Conservation (phyloP, 2,888 invertebrate genomes). For the Drosophila greeni region DNA sequence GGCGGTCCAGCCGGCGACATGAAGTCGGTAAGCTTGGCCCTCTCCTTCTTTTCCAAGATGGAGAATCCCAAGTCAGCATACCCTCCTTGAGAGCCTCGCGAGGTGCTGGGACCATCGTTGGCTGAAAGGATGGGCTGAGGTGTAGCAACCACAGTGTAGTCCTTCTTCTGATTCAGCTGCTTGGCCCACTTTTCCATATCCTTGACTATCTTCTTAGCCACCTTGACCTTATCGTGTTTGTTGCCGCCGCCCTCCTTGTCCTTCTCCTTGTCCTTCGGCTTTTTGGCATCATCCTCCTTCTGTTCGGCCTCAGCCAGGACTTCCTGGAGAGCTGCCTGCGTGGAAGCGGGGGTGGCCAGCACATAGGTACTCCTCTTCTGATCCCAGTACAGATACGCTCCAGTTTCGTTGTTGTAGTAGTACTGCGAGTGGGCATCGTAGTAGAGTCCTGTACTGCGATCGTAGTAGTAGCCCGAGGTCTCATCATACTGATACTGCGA, state of each 20-base stretch:
- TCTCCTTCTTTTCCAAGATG: conserved; percentile 88
- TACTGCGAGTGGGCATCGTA: conserved; percentile 98
- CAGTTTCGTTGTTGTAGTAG: conserved; percentile 94
- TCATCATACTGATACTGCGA: conserved; percentile 96
- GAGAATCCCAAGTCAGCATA: conserved; percentile 96
- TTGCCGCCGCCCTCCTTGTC: conserved; percentile 71
- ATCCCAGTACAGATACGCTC: conserved; percentile 98
- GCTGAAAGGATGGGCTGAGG: conserved; percentile 72
- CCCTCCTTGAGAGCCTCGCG: conserved; percentile 78
- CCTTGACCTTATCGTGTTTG: conserved; percentile 96
- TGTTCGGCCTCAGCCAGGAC: conserved; percentile 52
- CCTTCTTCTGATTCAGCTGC: conserved; percentile 96
- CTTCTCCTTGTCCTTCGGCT: conserved; percentile 82
- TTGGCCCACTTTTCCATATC: conserved; percentile 94
- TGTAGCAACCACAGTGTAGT: conserved; percentile 79
- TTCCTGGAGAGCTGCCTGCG: conserved; percentile 75
- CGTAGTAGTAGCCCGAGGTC: conserved; percentile 97
- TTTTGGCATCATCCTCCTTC: conserved; percentile 70
- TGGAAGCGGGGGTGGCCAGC: conserved; percentile 72
- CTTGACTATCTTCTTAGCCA: conserved; percentile 98
- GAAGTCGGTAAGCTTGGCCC: conserved; percentile 73
- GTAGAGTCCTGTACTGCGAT: conserved; percentile 94
- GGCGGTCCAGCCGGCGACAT: conserved; percentile 56
- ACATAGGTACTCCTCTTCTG: conserved; percentile 83
- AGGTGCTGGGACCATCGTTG: conserved; percentile 57